phyloP scores from a whole-genome alignment of 2,888 invertebrate species.

The Maniola hyperantus region DNA sequence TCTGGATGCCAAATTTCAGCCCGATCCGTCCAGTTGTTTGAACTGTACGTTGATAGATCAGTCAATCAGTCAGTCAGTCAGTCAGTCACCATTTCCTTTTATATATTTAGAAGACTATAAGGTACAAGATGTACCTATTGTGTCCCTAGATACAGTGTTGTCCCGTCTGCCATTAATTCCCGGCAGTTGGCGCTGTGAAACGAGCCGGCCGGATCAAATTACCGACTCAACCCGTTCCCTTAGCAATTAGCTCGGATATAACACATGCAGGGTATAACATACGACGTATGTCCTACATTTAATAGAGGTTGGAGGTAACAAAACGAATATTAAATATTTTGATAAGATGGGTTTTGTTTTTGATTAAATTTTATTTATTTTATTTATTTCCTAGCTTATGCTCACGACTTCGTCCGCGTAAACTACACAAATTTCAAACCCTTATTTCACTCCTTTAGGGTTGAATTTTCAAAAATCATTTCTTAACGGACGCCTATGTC shows the following conservation, averaged over 20 bases:
- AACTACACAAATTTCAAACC: too few relatives aligned
- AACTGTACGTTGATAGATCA: too few relatives aligned
- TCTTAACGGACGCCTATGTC: too few relatives aligned
- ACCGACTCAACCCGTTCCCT: slow-evolving; percentile 3
- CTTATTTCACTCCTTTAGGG: too few relatives aligned
- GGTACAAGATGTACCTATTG: background rate
- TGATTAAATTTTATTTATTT: background rate
- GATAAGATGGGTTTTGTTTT: background rate
- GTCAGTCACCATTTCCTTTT: too few relatives aligned
- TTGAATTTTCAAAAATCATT: too few relatives aligned
- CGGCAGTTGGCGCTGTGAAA: slow-evolving; percentile 1
- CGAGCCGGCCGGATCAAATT: slow-evolving; percentile 18
- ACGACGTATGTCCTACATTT: background rate
- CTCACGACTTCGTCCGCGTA: too few relatives aligned
- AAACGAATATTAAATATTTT: background rate
- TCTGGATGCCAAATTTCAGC: too few relatives aligned
- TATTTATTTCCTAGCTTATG: too few relatives aligned
- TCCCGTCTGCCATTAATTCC: slow-evolving; percentile 11
- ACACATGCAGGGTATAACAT: background rate
- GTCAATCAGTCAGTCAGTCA: too few relatives aligned
- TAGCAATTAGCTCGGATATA: slow-evolving; percentile 12
- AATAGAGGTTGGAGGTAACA: background rate
- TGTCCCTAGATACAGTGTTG: slow-evolving; percentile 2
- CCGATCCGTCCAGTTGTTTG: too few relatives aligned
- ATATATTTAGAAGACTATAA: too few relatives aligned